These are phyloP conservation scores for Portunus trituberculatus DNA, from an alignment of 1,140 invertebrate genomes.

Conservation along the genomic window DNA sequence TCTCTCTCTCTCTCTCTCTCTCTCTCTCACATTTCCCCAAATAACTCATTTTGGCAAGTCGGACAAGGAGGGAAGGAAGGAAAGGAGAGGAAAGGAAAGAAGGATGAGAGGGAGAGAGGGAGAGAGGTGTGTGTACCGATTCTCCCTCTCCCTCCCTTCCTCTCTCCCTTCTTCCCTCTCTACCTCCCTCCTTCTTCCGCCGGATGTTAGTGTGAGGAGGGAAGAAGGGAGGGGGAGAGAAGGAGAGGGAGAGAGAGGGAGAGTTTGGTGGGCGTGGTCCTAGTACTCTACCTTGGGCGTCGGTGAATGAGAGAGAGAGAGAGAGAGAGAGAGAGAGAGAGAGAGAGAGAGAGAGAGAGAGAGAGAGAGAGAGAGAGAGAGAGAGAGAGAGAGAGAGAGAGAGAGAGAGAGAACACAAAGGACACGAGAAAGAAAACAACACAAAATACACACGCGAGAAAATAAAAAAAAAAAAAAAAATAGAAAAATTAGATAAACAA, in stretches of 20 bases:
- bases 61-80: neutral
- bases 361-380: slow-evolving; percentile 33
- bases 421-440: too few species aligned
- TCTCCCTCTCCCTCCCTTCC: neutral
- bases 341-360: slow-evolving; percentile 29
- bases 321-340: slow-evolving; percentile 3
- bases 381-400: neutral
- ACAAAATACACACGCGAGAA: too few species aligned
- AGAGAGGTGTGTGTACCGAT: neutral
- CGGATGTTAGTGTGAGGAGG: slow-evolving; percentile 35
- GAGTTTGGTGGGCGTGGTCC: neutral
- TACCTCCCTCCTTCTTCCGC: slow-evolving; percentile 37
- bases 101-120: neutral
- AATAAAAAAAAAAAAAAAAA: too few species aligned
- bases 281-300: neutral
- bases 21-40: neutral
- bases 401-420: too few species aligned
- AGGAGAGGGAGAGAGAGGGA: neutral
- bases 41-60: neutral
- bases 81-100: neutral
- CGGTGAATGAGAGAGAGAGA: slow-evolving; percentile 33
- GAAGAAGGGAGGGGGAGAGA: neutral
- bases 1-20: neutral
- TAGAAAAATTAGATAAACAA: too few species aligned
- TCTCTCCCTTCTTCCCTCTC: neutral